Percentiles rank a stretch among this genome's conserved stretches.
Conservation (phyloP, 2,888 invertebrate genomes). For the Aspidiotus rigidus region DNA sequence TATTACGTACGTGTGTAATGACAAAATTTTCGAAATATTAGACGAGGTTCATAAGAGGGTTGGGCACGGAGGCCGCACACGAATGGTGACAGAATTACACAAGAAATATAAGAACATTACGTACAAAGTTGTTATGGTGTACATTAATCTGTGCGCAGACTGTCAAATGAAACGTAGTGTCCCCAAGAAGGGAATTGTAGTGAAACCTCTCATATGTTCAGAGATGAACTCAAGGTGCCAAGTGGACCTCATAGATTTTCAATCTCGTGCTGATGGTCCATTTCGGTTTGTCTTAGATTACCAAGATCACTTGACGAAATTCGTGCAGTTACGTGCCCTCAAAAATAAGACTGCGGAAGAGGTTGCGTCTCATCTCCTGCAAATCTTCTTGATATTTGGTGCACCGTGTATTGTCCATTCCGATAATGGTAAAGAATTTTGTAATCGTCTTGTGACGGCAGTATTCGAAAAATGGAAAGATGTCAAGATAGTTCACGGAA, state of each 20-base stretch:
- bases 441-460: slow-evolving; percentile 37
- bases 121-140: background rate
- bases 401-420: slow-evolving; percentile 36
- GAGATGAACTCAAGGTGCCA: slow-evolving; percentile 34
- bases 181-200: background rate
- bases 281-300: slow-evolving; percentile 42
- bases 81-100: slow-evolving; percentile 26
- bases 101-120: slow-evolving; percentile 27
- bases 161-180: slow-evolving; percentile 4
- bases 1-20: background rate
- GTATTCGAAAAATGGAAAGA: slow-evolving; percentile 38
- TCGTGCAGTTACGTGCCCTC: slow-evolving; percentile 40
- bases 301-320: slow-evolving; percentile 42
- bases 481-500: slow-evolving; percentile 42
- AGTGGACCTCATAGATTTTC: slow-evolving; percentile 34
- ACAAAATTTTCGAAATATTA: background rate
- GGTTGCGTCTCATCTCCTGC: slow-evolving; percentile 39
- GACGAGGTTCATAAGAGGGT: background rate
- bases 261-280: slow-evolving; percentile 40
- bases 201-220: background rate
- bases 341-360: slow-evolving; percentile 39
- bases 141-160: background rate
- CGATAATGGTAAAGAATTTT: slow-evolving; percentile 39
- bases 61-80: too few relatives aligned
- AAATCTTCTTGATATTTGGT: slow-evolving; percentile 36